Evolutionary conservation across 2,113 vertebrate species (phyloP), one percentile per base, ranked within the genome.

Genomic region (Labeo catla): DNA sequence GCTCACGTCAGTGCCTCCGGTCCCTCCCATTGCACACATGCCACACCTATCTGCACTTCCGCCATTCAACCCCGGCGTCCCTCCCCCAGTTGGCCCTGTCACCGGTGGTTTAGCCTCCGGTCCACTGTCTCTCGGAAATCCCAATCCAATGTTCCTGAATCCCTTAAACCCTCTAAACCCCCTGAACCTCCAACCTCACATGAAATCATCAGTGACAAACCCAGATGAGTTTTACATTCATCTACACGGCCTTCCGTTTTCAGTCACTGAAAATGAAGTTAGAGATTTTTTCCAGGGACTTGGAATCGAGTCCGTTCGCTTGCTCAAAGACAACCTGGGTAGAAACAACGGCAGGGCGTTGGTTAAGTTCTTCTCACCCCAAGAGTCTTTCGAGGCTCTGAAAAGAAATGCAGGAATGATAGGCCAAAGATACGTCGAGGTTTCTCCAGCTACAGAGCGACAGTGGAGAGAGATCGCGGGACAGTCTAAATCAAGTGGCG

Each of bases 221-320:
- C 96, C 96, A 34, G 97, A 99, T 81, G 98, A 99, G 87, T 92
- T 97, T 39, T 98, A 96, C 91, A 94, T 99, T 89, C 94, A 96
- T 83, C 90, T 99, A 86, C 97, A 99, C 92, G 97, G 98, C 90
- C 97, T 99, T 92, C 97, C 97, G 39, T 98, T 98, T 93, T 94
- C 95, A 91, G 96, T 96, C 86, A 95, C 96, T 87, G 98, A 99
- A 91, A 91, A 95, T 89, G 98, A 99, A 88, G 90, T 99, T 85
- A 96, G 97, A 88, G 97, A 98, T n/a, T 98, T 98, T 94, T 98
- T 99, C 88, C 95, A 97, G 85, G 98, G 98, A 89, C 93, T 99
- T 77, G 96, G 96, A 72, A 92, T 99, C 88, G 97, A 99, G 90
- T 96, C 94, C 0, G 88, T 99, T 81, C 96, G 96, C 83, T 93